Evolutionary conservation across 2,888 invertebrate genomes (phyloP).

Genomic region (Drosophila peninsularis): DNA sequence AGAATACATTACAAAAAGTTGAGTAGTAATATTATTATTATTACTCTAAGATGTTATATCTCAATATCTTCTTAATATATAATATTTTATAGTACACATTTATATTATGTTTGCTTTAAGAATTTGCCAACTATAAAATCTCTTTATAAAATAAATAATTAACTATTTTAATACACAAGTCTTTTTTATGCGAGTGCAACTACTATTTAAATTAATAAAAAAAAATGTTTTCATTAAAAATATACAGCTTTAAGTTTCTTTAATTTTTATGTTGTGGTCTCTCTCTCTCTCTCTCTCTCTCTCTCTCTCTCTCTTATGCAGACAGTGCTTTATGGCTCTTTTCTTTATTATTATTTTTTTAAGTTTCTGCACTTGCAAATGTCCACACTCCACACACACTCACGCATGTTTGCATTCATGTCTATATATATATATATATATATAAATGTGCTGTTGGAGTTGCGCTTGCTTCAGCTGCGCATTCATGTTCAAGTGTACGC

Average conservation of each 20-base stretch:
- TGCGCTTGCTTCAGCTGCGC: constrained; percentile 23
- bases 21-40: no score
- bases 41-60: no score
- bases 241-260: constrained; percentile 24
- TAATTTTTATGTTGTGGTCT: constrained; percentile 14
- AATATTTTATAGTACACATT: no score
- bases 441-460: background rate
- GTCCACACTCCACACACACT: background rate
- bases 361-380: constrained; percentile 3
- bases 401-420: background rate
- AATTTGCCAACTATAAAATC: no score
- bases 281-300: constrained; percentile 4
- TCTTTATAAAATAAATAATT: background rate
- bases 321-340: constrained; percentile 14
- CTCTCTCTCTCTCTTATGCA: background rate
- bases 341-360: constrained; percentile 4
- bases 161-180: no score
- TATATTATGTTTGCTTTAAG: no score
- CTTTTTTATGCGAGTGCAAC: no score
- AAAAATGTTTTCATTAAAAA: background rate
- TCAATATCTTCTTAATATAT: no score
- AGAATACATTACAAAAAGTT: no score
- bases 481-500: constrained; percentile 64
- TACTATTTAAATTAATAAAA: background rate
- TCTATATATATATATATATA: background rate